Conservation (phyloP, 2,113 vertebrate species). For the Ondatra zibethicus region DNA sequence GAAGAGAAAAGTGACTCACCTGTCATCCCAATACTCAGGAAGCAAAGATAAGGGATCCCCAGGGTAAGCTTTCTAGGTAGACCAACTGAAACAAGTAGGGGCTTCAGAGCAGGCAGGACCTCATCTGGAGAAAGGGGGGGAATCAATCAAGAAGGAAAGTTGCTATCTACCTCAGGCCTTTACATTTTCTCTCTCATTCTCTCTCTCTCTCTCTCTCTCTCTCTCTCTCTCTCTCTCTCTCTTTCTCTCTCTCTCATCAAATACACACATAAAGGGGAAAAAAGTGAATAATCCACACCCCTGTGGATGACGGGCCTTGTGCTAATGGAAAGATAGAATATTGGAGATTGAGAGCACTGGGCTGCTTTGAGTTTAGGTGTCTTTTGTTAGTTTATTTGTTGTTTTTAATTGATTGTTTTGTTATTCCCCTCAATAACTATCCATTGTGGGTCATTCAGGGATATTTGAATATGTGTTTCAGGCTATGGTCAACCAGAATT, state of each 20-base stretch:
- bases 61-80: not conserved
- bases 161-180: too few relatives aligned
- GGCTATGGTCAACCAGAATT: not conserved
- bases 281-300: not conserved
- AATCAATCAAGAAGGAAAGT: not conserved
- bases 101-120: not conserved
- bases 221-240: too few relatives aligned
- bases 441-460: not conserved
- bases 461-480: not conserved
- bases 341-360: not conserved
- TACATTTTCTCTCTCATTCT: too few relatives aligned
- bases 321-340: not conserved
- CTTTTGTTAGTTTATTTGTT: not conserved
- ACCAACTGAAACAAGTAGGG: not conserved
- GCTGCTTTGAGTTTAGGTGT: not conserved
- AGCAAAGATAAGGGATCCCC: not conserved
- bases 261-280: not conserved
- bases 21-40: not conserved
- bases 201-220: too few relatives aligned
- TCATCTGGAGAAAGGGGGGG: not conserved
- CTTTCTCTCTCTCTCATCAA: not conserved
- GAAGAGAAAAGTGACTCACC: not conserved
- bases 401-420: not conserved
- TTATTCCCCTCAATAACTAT: too few relatives aligned
- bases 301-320: not conserved